Percentiles rank a stretch among this genome's conserved stretches.
Evolutionary conservation across 2,113 vertebrate species (phyloP).

Genomic region (Synodontis membranacea): DNA sequence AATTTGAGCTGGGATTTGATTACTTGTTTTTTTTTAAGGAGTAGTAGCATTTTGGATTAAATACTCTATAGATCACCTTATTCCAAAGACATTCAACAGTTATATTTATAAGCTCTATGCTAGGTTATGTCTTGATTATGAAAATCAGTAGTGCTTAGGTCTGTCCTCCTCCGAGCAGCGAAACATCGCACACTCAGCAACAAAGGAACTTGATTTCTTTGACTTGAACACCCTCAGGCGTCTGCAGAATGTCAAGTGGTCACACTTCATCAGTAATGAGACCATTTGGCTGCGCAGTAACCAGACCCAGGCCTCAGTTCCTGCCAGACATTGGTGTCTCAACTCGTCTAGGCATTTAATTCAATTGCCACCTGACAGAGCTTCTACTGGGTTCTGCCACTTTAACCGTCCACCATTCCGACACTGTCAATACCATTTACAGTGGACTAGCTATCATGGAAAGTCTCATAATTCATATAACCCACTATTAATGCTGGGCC

Average conservation of each 20-base stretch:
- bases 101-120: not conserved
- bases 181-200: slow-evolving; percentile 24
- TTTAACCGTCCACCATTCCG: not conserved
- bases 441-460: not conserved
- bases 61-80: slow-evolving; percentile 3
- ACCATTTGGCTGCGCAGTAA: slow-evolving; percentile 35
- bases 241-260: slow-evolving; percentile 48
- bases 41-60: not conserved
- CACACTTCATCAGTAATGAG: slow-evolving; percentile 43
- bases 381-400: not conserved
- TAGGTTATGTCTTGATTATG: not conserved
- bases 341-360: slow-evolving; percentile 13
- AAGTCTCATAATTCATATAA: not conserved
- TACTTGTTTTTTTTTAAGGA: not conserved
- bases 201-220: slow-evolving; percentile 47
- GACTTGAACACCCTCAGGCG: slow-evolving; percentile 43
- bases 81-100: not conserved
- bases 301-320: slow-evolving; percentile 34
- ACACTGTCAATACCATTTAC: slow-evolving; percentile 3
- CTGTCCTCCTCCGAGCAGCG: slow-evolving; percentile 26
- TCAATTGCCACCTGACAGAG: slow-evolving; percentile 21
- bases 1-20: not conserved
- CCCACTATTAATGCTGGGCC: not conserved
- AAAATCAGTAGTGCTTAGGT: slow-evolving; percentile 18
- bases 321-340: slow-evolving; percentile 28